Conservation (phyloP, 2,113 vertebrate genomes). For the Cephalopholis sonnerati region DNA sequence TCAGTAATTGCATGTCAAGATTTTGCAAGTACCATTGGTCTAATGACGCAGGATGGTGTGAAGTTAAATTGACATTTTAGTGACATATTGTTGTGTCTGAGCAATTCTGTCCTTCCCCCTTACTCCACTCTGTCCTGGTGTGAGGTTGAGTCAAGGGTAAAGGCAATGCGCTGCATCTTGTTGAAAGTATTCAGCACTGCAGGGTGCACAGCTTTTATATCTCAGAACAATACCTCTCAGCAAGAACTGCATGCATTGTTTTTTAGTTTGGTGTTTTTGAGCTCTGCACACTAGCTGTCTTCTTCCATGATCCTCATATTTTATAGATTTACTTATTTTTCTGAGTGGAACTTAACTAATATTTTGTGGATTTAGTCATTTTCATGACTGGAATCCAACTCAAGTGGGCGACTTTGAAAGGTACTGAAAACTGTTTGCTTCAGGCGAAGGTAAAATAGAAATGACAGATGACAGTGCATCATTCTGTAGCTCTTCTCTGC, state of each 20-base stretch:
- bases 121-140: neutral
- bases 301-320: neutral
- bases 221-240: conserved; percentile 9
- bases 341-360: conserved; percentile 1
- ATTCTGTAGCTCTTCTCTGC: conserved; percentile 29
- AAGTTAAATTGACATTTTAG: neutral
- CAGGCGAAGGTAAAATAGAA: conserved; percentile 28
- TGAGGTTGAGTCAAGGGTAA: conserved; percentile 10
- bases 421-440: conserved; percentile 20
- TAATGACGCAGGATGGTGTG: neutral
- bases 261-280: neutral
- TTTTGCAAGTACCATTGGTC: neutral
- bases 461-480: conserved; percentile 37
- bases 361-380: conserved; percentile 8
- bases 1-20: neutral
- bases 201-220: conserved; percentile 40
- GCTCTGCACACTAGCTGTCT: neutral
- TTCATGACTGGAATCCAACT: conserved; percentile 34
- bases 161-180: conserved; percentile 28
- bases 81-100: conserved; percentile 28
- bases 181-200: conserved; percentile 44
- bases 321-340: conserved; percentile 24
- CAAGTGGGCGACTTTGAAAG: conserved; percentile 25
- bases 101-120: conserved; percentile 26
- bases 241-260: conserved; percentile 5